Percentiles rank a stretch among this genome's conserved stretches.
These are phyloP conservation scores for Bombylius discolor DNA, from an alignment of 2,888 invertebrate species.

Conservation along the genomic window DNA sequence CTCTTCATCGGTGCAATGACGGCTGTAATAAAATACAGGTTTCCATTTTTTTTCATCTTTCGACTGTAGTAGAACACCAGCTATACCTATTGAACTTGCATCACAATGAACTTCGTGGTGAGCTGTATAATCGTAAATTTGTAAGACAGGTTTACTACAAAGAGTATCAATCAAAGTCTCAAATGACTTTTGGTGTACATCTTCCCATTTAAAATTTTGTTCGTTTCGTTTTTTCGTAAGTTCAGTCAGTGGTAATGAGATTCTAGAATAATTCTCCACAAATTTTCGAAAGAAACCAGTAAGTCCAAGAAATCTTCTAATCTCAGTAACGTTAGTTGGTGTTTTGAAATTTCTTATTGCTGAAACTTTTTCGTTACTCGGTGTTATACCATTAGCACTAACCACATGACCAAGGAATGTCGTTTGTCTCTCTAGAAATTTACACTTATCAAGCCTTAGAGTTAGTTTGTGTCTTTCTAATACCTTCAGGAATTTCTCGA, in stretches of 20 bases:
- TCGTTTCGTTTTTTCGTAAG: constrained; percentile 9
- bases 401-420: constrained; percentile 18
- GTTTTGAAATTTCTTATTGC: constrained; percentile 13
- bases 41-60: not conserved
- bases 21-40: not conserved
- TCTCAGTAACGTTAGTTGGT: constrained; percentile 15
- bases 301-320: constrained; percentile 20
- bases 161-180: constrained; percentile 17
- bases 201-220: constrained; percentile 8
- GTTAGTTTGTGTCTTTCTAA: not conserved
- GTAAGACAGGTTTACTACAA: constrained; percentile 18
- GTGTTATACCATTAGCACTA: constrained; percentile 14
- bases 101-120: constrained; percentile 9
- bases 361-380: constrained; percentile 16
- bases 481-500: constrained; percentile 1
- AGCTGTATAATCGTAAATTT: constrained; percentile 12
- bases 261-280: constrained; percentile 13
- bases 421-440: constrained; percentile 12
- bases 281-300: constrained; percentile 21
- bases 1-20: constrained; percentile 7
- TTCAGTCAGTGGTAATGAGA: constrained; percentile 15
- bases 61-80: not conserved
- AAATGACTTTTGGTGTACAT: constrained; percentile 20
- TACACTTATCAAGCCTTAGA: constrained; percentile 8
- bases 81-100: not conserved